Evolutionary conservation across 1,140 invertebrate genomes (phyloP).

Genomic region (Phthorimaea operculella): DNA sequence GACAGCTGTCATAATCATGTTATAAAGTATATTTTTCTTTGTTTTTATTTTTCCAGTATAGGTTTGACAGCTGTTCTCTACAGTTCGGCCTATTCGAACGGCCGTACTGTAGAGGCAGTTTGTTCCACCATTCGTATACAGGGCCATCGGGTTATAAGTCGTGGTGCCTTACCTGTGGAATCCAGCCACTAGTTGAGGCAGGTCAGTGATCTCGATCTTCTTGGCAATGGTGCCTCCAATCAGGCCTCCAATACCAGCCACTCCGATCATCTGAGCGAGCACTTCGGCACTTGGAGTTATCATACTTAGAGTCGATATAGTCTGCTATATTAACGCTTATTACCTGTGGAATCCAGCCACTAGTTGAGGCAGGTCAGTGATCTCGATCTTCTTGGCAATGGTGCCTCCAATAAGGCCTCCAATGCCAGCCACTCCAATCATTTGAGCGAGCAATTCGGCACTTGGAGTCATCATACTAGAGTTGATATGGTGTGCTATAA

Average conservation of each 20-base stretch:
- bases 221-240: constrained; percentile 81
- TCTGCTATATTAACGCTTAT: constrained; percentile 81
- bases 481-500: too few relatives aligned
- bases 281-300: constrained; percentile 74
- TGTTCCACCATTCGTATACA: too few relatives aligned
- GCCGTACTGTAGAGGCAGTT: too few relatives aligned
- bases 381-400: constrained; percentile 86
- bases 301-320: constrained; percentile 79
- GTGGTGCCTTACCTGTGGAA: constrained; percentile 89
- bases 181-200: constrained; percentile 90
- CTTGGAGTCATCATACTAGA: constrained; percentile 74
- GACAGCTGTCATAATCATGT: too few relatives aligned
- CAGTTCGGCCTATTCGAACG: too few relatives aligned
- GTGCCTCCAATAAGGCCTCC: constrained; percentile 76
- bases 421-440: constrained; percentile 76
- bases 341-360: constrained; percentile 92
- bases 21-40: too few relatives aligned
- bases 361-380: constrained; percentile 90
- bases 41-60: too few relatives aligned
- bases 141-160: too few relatives aligned
- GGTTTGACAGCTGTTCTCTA: too few relatives aligned
- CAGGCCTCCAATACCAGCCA: constrained; percentile 75
- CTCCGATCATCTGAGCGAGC: constrained; percentile 81
- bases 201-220: constrained; percentile 87
- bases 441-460: constrained; percentile 78